Evolutionary conservation across 2,113 vertebrate species (phyloP).

Genomic region (Elephas maximus): DNA sequence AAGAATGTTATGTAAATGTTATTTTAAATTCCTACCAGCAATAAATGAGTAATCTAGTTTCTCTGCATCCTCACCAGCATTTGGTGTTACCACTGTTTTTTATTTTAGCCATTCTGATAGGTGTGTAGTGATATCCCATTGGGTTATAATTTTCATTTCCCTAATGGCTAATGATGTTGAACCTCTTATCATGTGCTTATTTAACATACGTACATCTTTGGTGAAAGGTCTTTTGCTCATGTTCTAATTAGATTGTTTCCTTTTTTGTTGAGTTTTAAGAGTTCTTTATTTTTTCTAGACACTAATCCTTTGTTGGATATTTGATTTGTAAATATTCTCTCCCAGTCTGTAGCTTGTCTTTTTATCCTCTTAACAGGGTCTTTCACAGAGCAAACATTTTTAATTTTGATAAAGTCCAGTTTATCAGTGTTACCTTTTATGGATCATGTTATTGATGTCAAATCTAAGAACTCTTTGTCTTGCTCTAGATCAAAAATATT

Average conservation of each 20-base stretch:
- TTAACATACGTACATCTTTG: background rate
- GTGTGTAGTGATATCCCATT: background rate
- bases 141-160: slow-evolving; percentile 39
- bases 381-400: no score
- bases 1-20: background rate
- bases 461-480: no score
- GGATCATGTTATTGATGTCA: no score
- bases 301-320: background rate
- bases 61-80: background rate
- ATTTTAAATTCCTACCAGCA: background rate
- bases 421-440: no score
- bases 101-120: background rate
- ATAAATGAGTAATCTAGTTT: background rate
- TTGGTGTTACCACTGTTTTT: background rate
- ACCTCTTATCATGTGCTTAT: background rate
- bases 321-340: background rate
- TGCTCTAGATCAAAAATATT: no score
- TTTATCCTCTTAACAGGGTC: no score
- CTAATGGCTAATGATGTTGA: background rate
- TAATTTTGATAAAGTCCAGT: no score
- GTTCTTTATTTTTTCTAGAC: background rate
- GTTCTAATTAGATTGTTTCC: background rate
- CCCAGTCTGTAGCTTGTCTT: no score
- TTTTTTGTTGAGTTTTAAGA: slow-evolving; percentile 20
- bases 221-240: background rate